Percentiles rank a stretch among this genome's conserved stretches.
Conservation (phyloP, 2,888 invertebrate species). For the Deilephila porcellus region DNA sequence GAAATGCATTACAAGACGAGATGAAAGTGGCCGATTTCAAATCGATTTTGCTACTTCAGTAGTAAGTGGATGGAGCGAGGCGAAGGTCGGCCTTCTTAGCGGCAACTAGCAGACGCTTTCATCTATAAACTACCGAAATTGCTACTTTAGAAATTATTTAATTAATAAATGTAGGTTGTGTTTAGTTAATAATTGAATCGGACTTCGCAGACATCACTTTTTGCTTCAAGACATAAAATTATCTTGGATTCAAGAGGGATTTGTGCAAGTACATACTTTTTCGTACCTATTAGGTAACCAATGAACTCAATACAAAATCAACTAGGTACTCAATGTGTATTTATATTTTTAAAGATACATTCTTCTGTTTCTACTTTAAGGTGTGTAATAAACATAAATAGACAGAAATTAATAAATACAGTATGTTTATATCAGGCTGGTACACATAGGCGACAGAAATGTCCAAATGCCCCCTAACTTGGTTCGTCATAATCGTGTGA, state of each 20-base stretch:
- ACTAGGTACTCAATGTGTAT: no score
- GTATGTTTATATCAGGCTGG: background rate
- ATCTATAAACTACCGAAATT: slow-evolving; percentile 2
- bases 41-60: slow-evolving; percentile 24
- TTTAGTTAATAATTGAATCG: background rate
- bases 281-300: no score
- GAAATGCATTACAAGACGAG: slow-evolving; percentile 28
- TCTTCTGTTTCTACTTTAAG: no score
- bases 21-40: slow-evolving; percentile 26
- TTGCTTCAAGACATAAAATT: no score
- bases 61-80: background rate
- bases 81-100: slow-evolving; percentile 3
- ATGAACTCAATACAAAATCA: no score
- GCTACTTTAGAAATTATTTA: background rate
- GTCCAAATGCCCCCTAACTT: background rate
- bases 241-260: no score
- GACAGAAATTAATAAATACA: background rate
- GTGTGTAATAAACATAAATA: background rate
- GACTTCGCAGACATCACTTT: no score
- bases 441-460: slow-evolving; percentile 5
- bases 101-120: background rate
- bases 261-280: no score
- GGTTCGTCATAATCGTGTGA: slow-evolving; percentile 61
- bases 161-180: background rate
- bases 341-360: no score